Evolutionary conservation across 2,888 invertebrate genomes (phyloP), one percentile per base, ranked within the genome.

Genomic region (Thelaira solivaga): DNA sequence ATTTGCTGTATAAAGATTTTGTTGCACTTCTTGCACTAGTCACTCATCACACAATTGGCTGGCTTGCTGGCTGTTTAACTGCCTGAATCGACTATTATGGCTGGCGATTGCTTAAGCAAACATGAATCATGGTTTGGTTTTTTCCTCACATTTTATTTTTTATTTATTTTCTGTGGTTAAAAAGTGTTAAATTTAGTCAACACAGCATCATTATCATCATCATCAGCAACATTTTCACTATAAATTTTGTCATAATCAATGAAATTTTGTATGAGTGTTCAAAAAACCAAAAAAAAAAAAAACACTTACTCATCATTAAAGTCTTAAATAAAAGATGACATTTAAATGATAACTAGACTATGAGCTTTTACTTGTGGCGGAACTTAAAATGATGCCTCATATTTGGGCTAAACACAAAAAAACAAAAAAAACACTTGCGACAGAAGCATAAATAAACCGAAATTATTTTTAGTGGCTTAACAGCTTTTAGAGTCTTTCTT

Each of bases 201-300:
- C 39, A 31, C 49, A 49, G 11, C 71, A 65, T 55, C 55, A 41
- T 18, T 18, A 41, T 45, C 45, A 13, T 57, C 77, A 73, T 68
- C 31, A 41, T 45, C 45, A 13, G 51, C 77, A 73, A 64, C 31
- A 43, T 39, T 65, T 61, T 59, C 41, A 43, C 65, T 36, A 59
- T 41, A 75, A 68, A 49, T 67, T 65, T 74, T 73, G 65, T 65
- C 47, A 65, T 74, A 71, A 74, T 67, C 78, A 71, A 69, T 65
- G 53, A 62, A 64, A 29, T 49, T 11, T 26, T 26, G 7, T 22
- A 24, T 47, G 13, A 3, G 13, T 57, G 11, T 39, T n/a, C 20
- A 26, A 6, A 6, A 4, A 13, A 5, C 22, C 22, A n/a, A 11
- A 8, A 4, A 61, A 31, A 31, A n/a, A 24, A 43, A 59, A 72